Conservation (phyloP, 2,888 invertebrate species). For the Fragum whitleyi region DNA sequence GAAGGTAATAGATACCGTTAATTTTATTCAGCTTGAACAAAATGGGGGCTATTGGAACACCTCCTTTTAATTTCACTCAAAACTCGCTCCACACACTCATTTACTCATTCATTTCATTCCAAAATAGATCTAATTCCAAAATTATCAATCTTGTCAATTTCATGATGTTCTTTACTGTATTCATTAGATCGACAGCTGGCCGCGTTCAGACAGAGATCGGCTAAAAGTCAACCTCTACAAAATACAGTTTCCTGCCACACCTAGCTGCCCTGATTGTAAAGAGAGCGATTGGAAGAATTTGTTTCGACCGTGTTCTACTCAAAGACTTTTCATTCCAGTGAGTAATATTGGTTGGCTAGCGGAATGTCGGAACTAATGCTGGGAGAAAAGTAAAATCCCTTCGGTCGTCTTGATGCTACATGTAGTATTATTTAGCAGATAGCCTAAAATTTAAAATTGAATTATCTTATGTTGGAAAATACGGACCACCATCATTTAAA, state of each 20-base stretch:
- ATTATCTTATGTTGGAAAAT: no score
- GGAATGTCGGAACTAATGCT: background rate
- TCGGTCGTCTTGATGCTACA: background rate
- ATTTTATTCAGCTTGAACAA: no score
- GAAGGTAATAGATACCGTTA: no score
- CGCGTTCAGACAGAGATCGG: background rate
- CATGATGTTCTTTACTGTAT: no score
- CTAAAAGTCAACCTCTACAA: background rate
- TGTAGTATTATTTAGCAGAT: background rate
- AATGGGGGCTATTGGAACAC: no score
- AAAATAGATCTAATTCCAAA: no score
- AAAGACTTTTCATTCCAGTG: background rate
- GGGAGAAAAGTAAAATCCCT: background rate
- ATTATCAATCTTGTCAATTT: no score
- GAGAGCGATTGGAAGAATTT: background rate
- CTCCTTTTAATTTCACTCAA: no score
- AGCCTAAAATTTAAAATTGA: background rate
- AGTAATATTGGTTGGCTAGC: background rate
- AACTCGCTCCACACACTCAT: no score
- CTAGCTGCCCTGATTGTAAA: background rate
- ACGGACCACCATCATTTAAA: no score
- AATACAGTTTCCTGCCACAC: background rate
- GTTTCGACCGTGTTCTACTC: background rate
- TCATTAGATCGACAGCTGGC: slow-evolving; percentile 5
- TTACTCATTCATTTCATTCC: no score